A percentile compares a stretch with the other conserved stretches of the same genome.
Evolutionary conservation across 2,797 vertebrate species (phyloP).

Genomic region (Coccyzus lansbergi): DNA sequence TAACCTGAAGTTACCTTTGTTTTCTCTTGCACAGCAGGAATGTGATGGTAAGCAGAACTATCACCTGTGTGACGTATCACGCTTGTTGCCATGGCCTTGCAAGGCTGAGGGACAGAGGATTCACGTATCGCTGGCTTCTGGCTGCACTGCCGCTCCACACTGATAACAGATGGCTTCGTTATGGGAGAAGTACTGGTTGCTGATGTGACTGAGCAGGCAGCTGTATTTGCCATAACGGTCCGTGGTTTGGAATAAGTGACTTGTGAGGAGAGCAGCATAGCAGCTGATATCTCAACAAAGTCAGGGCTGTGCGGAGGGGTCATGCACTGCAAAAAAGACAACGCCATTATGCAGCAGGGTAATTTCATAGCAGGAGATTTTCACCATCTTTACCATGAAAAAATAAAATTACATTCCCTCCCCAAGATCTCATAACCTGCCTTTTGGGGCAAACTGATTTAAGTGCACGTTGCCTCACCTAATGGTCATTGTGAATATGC

Average conservation of each 20-base stretch:
- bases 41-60: constrained; percentile 76
- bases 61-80: constrained; percentile 90
- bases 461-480: not conserved
- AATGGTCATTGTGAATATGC: not conserved
- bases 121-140: constrained; percentile 40
- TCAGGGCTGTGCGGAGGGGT: constrained; percentile 96
- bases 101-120: constrained; percentile 40
- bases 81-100: constrained; percentile 87
- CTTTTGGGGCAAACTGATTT: not conserved
- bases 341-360: not conserved
- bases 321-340: constrained; percentile 87
- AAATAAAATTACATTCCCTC: not conserved
- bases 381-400: not conserved
- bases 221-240: constrained; percentile 35
- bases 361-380: not conserved
- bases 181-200: not conserved
- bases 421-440: not conserved
- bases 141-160: not conserved
- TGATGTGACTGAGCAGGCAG: constrained; percentile 19
- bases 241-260: constrained; percentile 70
- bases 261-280: constrained; percentile 67
- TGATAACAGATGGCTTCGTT: not conserved
- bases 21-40: constrained; percentile 71
- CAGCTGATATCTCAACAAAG: constrained; percentile 81
- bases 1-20: constrained; percentile 12